Conservation (phyloP, 2,797 vertebrate genomes). For the Aselliscus stoliczkanus region DNA sequence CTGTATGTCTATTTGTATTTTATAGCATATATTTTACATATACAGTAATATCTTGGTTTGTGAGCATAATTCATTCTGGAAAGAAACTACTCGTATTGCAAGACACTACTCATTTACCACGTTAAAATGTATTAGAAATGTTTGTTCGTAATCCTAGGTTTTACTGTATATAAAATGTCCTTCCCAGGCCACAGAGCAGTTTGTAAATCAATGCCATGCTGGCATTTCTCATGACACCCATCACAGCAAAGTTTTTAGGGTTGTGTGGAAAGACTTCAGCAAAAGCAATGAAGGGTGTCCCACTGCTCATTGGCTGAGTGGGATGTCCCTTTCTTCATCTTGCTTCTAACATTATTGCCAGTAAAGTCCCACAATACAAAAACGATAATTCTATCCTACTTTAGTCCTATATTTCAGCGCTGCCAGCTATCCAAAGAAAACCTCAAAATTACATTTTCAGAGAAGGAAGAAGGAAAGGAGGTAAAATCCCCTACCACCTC, state of each 20-base stretch:
- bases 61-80: too few relatives aligned
- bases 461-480: background rate
- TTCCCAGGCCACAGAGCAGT: background rate
- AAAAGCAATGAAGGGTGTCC: background rate
- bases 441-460: constrained; percentile 19
- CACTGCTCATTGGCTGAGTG: rapidly evolving
- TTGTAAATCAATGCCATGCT: background rate
- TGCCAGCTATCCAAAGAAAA: background rate
- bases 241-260: background rate
- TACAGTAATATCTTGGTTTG: too few relatives aligned
- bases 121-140: too few relatives aligned
- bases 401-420: background rate
- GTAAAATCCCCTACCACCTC: background rate
- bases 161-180: background rate
- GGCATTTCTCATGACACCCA: background rate
- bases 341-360: background rate
- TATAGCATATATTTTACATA: background rate
- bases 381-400: background rate
- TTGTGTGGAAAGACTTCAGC: background rate
- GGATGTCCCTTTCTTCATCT: background rate
- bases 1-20: background rate
- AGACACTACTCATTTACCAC: too few relatives aligned
- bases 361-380: background rate
- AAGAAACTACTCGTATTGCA: too few relatives aligned
- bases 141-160: too few relatives aligned